phyloP scores from a whole-genome alignment of 2,113 vertebrate genomes.

The Cephalopterus ornatus region DNA sequence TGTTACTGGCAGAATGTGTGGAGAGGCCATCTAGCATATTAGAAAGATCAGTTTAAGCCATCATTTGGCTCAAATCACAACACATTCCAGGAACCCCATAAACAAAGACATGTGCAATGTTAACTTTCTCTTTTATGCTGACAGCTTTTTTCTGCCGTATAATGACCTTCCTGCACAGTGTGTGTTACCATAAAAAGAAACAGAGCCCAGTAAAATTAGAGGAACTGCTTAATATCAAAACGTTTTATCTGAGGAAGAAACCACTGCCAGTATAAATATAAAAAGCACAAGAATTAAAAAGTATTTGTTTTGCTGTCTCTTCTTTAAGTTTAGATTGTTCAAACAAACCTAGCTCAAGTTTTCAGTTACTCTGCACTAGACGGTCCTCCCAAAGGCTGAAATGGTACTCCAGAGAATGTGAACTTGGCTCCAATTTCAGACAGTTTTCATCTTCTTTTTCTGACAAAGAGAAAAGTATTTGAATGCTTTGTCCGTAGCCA shows the following conservation, averaged over 20 bases:
- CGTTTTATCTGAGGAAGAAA: slow-evolving; percentile 75
- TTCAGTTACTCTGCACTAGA: slow-evolving; percentile 40
- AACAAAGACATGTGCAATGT: slow-evolving; percentile 72
- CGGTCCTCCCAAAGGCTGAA: slow-evolving; percentile 28
- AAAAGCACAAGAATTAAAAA: slow-evolving; percentile 72
- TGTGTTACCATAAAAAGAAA: slow-evolving; percentile 76
- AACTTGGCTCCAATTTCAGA: slow-evolving; percentile 51
- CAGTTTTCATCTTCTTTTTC: slow-evolving; percentile 29
- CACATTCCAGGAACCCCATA: slow-evolving; percentile 74
- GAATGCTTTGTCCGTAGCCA: slow-evolving; percentile 30
- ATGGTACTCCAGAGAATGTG: slow-evolving; percentile 37
- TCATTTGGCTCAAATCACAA: slow-evolving; percentile 66
- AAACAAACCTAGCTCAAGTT: slow-evolving; percentile 54
- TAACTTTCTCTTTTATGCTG: slow-evolving; percentile 78
- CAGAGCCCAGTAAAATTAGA: slow-evolving; percentile 73
- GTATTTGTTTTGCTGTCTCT: slow-evolving; percentile 64
- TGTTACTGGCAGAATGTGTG: neutral
- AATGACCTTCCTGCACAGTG: slow-evolving; percentile 80
- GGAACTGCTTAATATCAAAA: slow-evolving; percentile 73
- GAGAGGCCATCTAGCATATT: neutral
- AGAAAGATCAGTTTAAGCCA: slow-evolving; percentile 49
- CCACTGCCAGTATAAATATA: slow-evolving; percentile 70
- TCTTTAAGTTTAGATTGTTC: slow-evolving; percentile 66
- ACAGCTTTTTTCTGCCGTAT: slow-evolving; percentile 69
- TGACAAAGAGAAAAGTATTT: slow-evolving; percentile 32